A percentile compares a stretch with the other conserved stretches of the same genome.
Conservation (phyloP, 1,140 invertebrate genomes). For the Bombyx mori region DNA sequence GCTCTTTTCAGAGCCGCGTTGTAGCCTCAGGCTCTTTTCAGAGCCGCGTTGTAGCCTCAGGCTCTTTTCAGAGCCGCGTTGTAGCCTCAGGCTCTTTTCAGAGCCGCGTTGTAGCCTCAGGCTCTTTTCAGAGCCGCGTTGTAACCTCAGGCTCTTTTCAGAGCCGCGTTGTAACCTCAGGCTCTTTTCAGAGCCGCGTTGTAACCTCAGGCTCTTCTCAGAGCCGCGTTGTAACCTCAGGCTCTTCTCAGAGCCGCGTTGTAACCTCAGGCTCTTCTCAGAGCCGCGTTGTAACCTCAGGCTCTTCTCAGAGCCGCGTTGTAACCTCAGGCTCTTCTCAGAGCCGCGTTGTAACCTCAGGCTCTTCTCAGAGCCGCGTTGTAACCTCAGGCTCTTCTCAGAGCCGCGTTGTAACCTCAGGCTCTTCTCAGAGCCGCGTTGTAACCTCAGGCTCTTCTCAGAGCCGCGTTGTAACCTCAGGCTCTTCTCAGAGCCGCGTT, state of each 20-base stretch:
- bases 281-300: not conserved
- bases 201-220: slow-evolving; percentile 10
- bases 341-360: slow-evolving; percentile 3
- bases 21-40: slow-evolving; percentile 2
- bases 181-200: slow-evolving; percentile 5
- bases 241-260: slow-evolving; percentile 1
- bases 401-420: slow-evolving; percentile 7
- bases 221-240: slow-evolving; percentile 3
- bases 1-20: slow-evolving; percentile 5
- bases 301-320: slow-evolving; percentile 10
- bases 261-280: slow-evolving; percentile 5
- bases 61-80: slow-evolving; percentile 7
- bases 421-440: slow-evolving; percentile 5
- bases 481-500: slow-evolving; percentile 2
- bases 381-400: slow-evolving; percentile 7
- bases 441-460: slow-evolving; percentile 4
- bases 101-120: slow-evolving; percentile 1
- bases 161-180: slow-evolving; percentile 2
- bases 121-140: slow-evolving; percentile 6
- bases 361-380: slow-evolving; percentile 5
- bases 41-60: slow-evolving; percentile 6
- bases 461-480: not conserved
- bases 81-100: slow-evolving; percentile 11
- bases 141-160: slow-evolving; percentile 7
- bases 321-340: slow-evolving; percentile 8